Base-by-base conservation (phyloP, 2,888 invertebrate species). In the Andrena hattorfiana region DNA sequence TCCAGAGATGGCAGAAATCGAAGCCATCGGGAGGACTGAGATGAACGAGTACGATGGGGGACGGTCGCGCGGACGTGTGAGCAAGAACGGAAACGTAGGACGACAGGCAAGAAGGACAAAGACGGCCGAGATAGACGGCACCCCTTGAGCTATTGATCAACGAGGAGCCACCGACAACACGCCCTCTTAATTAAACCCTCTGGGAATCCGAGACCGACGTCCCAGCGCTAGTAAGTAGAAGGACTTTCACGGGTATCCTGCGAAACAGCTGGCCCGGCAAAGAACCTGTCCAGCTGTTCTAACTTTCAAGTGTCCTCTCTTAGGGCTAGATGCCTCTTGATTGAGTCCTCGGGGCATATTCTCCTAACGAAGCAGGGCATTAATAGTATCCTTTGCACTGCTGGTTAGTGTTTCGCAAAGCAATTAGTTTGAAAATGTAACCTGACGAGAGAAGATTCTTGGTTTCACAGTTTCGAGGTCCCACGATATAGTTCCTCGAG, bases 151-250 rank as follows among this genome's bases (percentile, higher is more conserved):
- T 90, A 91, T 91, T 91, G 91, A 91, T 91, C 91, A 91, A 89
- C 85, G 86, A 85, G 86, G 85, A 89, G 84, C 81, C 79, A 89
- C 89, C 85, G 85, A 88, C 87, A 89, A 87, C 89, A 89, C 90
- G 88, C 87, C 89, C 89, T 91, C 90, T 90, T 91, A 90, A 92
- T 92, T 92, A 92, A 92, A 91, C 87, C 90, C 86, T 88, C 87
- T 72, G 85, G 90, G 87, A 90, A 90, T 89, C 84, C 85, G 85
- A 89, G 81, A 86, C 86, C 78, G 75, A 51, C 77, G 81, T 77
- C 70, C 74, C 60, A 28, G 60, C 60, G 64, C 60, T 74, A 42
- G 63, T 70, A 69, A 73, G 63, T 62, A 42, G 75, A 56, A 35
- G 68, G 63, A 71, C 78, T 67, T 72, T 67, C 71, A 72, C 77